A percentile compares a stretch with the other conserved stretches of the same genome.
These are phyloP conservation scores for Cydia pomonella DNA, from an alignment of 1,140 invertebrate species.

Conservation along the genomic window DNA sequence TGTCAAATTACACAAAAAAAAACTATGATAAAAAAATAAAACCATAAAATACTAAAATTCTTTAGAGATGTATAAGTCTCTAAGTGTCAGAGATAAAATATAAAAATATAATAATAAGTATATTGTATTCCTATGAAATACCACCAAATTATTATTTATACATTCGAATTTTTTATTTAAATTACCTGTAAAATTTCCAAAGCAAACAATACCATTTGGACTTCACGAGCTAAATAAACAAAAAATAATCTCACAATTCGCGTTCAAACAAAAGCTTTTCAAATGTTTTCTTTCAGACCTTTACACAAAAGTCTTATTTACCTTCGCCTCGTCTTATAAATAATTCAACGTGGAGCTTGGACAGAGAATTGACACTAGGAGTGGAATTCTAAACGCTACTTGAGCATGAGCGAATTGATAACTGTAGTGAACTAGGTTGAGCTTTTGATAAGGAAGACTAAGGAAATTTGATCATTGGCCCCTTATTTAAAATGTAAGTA, in stretches of 20 bases:
- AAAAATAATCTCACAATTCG: conserved; percentile 21
- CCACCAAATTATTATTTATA: too few species aligned
- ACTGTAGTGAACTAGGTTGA: too few species aligned
- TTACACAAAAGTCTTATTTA: conserved; percentile 17
- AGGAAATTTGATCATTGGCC: too few species aligned
- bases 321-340: conserved; percentile 23
- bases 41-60: too few species aligned
- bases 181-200: not conserved
- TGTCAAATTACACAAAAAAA: too few species aligned
- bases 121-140: too few species aligned
- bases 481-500: too few species aligned
- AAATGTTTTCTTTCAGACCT: conserved; percentile 14
- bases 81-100: too few species aligned
- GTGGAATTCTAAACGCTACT: not conserved
- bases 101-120: too few species aligned
- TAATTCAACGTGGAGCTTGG: conserved; percentile 19
- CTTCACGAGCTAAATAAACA: not conserved
- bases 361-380: conserved; percentile 25
- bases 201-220: not conserved
- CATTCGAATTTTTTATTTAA: not conserved
- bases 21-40: too few species aligned
- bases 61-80: too few species aligned
- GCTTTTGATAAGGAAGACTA: too few species aligned
- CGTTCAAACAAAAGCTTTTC: conserved; percentile 1
- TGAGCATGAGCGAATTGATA: not conserved